A percentile compares a stretch with the other conserved stretches of the same genome.
Evolutionary conservation across 2,797 vertebrate species (phyloP).

Genomic region (Onychomys arenicola): DNA sequence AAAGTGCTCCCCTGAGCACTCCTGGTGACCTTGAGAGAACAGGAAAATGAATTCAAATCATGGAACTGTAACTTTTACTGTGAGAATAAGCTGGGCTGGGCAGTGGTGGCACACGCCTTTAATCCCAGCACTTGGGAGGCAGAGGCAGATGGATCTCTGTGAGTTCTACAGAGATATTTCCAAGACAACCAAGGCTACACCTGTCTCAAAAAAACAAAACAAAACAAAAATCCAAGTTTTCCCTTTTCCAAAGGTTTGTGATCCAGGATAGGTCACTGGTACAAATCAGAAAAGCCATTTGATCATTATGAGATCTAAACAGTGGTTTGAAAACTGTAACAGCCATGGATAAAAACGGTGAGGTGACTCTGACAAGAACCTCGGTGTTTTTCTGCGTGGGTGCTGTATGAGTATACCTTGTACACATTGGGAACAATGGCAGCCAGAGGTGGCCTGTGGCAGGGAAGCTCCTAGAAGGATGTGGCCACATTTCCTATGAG

Average conservation of each 20-base stretch:
- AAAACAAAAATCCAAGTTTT: neutral
- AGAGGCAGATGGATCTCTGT: neutral
- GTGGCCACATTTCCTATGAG: neutral
- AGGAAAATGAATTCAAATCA: neutral
- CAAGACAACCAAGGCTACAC: neutral
- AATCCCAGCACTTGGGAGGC: neutral
- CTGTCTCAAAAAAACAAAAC: neutral
- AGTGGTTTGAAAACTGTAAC: neutral
- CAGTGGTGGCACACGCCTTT: neutral
- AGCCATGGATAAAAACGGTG: neutral
- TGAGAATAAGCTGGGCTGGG: neutral
- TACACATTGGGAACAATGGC: neutral
- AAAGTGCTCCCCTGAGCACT: neutral
- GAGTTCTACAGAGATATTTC: neutral
- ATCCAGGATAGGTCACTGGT: neutral
- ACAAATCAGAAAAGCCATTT: neutral
- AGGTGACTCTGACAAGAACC: neutral
- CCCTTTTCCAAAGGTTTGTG: neutral
- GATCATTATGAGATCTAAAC: neutral
- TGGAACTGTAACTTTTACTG: neutral
- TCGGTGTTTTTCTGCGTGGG: neutral
- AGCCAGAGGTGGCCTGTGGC: neutral
- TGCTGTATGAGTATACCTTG: neutral
- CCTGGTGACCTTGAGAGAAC: neutral
- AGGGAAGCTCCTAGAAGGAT: neutral